Evolutionary conservation across 2,888 invertebrate genomes (phyloP).

Genomic region (Drosophila borborema): DNA sequence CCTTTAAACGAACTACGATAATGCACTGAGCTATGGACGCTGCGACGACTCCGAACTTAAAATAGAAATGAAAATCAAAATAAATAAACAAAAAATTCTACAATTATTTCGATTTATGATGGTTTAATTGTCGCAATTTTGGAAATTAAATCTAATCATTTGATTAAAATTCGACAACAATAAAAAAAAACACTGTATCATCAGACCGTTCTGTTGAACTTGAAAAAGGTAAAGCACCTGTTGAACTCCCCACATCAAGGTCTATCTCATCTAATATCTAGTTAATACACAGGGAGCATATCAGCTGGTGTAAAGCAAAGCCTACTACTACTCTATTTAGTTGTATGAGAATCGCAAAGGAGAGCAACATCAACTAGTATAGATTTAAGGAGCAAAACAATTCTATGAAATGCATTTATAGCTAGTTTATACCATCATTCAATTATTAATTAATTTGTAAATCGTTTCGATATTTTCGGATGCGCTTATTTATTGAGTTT

Average conservation of each 20-base stretch:
- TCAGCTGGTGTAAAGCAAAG: not conserved
- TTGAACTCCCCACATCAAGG: slow-evolving; percentile 31
- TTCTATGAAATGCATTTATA: too few relatives aligned
- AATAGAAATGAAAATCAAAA: slow-evolving; percentile 7
- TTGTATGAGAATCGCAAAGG: too few relatives aligned
- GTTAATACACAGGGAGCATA: not conserved
- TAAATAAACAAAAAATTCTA: not conserved
- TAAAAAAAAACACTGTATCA: not conserved
- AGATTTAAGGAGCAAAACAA: too few relatives aligned
- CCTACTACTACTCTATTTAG: not conserved
- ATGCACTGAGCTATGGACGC: slow-evolving; percentile 34
- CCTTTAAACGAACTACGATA: slow-evolving; percentile 14
- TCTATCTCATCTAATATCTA: not conserved
- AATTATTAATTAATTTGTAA: too few relatives aligned
- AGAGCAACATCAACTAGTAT: too few relatives aligned
- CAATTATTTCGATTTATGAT: slow-evolving; percentile 27
- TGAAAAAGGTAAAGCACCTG: slow-evolving; percentile 63
- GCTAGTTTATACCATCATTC: too few relatives aligned
- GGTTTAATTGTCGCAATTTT: slow-evolving; percentile 55
- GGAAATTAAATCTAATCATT: slow-evolving; percentile 53
- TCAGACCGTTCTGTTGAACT: slow-evolving; percentile 44
- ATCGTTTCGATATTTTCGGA: slow-evolving; percentile 27
- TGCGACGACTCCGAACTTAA: slow-evolving; percentile 22
- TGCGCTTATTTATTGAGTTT: slow-evolving; percentile 70
- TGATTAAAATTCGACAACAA: slow-evolving; percentile 12